Evolutionary conservation across 2,113 vertebrate species (phyloP).

Genomic region (Nibea albiflora): DNA sequence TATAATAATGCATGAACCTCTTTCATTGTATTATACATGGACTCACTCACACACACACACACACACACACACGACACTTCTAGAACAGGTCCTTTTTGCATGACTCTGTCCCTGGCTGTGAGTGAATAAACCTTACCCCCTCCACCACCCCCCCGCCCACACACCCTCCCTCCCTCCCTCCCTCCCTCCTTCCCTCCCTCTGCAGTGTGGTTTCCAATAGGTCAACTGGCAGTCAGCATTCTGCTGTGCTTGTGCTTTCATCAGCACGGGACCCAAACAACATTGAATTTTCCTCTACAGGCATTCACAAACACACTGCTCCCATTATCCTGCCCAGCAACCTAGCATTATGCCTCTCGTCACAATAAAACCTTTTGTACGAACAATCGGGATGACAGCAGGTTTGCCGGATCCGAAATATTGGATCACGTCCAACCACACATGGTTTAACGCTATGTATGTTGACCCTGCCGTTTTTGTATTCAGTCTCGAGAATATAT

Average conservation of each 20-base stretch:
- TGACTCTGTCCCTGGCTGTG: conserved; percentile 76
- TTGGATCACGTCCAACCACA: conserved; percentile 39
- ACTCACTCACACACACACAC: background rate
- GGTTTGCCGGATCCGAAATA: conserved; percentile 65
- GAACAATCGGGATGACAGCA: conserved; percentile 45
- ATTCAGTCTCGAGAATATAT: conserved; percentile 20
- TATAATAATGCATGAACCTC: conserved; percentile 62
- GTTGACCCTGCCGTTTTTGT: background rate
- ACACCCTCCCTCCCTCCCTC: conserved; percentile 21
- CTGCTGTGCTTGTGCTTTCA: conserved; percentile 81
- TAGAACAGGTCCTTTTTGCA: conserved; percentile 78
- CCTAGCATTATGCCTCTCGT: conserved; percentile 65
- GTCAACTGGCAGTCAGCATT: conserved; percentile 76
- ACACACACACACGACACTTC: conserved; percentile 30
- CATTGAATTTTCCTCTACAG: conserved; percentile 75
- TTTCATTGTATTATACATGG: conserved; percentile 29
- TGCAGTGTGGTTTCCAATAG: conserved; percentile 72
- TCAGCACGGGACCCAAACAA: conserved; percentile 75
- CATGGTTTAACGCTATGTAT: background rate
- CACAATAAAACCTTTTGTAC: conserved; percentile 77
- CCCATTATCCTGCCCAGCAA: conserved; percentile 74
- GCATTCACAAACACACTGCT: conserved; percentile 80
- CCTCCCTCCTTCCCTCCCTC: conserved; percentile 24
- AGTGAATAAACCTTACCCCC: conserved; percentile 55
- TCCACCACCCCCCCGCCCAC: background rate